These are phyloP conservation scores for Melanotus villosus DNA, from an alignment of 2,888 invertebrate genomes.

Conservation along the genomic window DNA sequence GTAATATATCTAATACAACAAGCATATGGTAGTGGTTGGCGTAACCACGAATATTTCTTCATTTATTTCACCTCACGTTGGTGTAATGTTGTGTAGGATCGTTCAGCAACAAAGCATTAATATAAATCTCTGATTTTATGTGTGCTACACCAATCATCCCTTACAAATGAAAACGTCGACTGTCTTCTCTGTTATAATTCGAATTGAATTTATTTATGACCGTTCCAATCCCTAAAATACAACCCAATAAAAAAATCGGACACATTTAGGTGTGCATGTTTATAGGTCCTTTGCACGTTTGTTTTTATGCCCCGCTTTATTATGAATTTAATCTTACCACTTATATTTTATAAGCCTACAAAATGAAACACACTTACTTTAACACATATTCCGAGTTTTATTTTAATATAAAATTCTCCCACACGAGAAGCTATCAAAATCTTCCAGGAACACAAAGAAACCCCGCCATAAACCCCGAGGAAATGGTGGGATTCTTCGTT, in stretches of 20 bases:
- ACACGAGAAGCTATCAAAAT: not conserved
- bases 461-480: not conserved
- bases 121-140: conserved; percentile 53
- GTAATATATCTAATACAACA: conserved; percentile 49
- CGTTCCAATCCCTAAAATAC: conserved; percentile 51
- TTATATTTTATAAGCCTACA: conserved; percentile 41
- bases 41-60: conserved; percentile 50
- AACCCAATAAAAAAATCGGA: conserved; percentile 51
- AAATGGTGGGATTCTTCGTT: not conserved
- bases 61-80: conserved; percentile 51
- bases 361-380: conserved; percentile 30
- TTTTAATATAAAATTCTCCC: conserved; percentile 17
- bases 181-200: conserved; percentile 42
- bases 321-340: conserved; percentile 40
- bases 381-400: conserved; percentile 24
- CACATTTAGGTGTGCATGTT: conserved; percentile 54
- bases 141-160: conserved; percentile 50
- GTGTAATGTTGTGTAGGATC: conserved; percentile 52
- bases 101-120: conserved; percentile 51
- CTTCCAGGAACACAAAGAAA: not conserved
- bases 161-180: conserved; percentile 40
- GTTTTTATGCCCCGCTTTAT: conserved; percentile 42
- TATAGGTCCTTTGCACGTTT: conserved; percentile 50
- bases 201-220: conserved; percentile 54
- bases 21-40: conserved; percentile 49